These are phyloP conservation scores for Halichondria panicea DNA, from an alignment of 37 sponge, comb jelly and placozoan genomes.

Conservation along the genomic window DNA sequence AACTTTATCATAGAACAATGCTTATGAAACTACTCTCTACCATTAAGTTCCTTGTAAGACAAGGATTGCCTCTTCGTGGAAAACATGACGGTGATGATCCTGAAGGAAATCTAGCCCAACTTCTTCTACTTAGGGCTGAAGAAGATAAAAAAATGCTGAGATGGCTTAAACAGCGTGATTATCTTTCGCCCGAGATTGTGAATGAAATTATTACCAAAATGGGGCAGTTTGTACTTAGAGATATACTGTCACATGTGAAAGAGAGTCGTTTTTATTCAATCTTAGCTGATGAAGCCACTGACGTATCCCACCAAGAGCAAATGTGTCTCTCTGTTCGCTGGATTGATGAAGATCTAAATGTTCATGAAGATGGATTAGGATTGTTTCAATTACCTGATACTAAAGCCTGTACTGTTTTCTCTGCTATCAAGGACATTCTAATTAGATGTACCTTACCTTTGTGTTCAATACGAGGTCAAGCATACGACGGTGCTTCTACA, in stretches of 20 bases:
- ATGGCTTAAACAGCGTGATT: slow-evolving; percentile 40
- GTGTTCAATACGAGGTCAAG: no score
- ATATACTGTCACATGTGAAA: slow-evolving; percentile 9
- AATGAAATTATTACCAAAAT: slow-evolving; percentile 34
- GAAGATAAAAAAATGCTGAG: slow-evolving; percentile 4
- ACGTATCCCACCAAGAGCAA: slow-evolving; percentile 38
- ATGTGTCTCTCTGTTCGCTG: slow-evolving; percentile 45
- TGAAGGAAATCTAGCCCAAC: slow-evolving; percentile 46
- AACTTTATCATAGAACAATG: slow-evolving; percentile 29
- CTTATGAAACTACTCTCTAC: slow-evolving; percentile 28
- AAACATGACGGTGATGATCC: slow-evolving; percentile 16
- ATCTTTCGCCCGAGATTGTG: slow-evolving; percentile 39
- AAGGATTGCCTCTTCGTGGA: slow-evolving; percentile 47
- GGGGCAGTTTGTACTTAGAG: slow-evolving; percentile 22
- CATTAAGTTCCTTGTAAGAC: slow-evolving; percentile 31
- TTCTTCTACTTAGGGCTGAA: slow-evolving; percentile 23
- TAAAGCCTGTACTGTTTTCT: slow-evolving; percentile 14
- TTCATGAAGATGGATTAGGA: slow-evolving; percentile 46
- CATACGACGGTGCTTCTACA: slow-evolving; percentile 49
- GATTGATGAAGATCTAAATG: slow-evolving; percentile 28
- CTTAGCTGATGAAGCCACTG: slow-evolving; percentile 53
- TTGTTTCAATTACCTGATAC: slow-evolving; percentile 35
- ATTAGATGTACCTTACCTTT: slow-evolving; percentile 50
- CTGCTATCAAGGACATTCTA: slow-evolving; percentile 31
- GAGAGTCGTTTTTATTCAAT: slow-evolving; percentile 11